Base-by-base conservation (phyloP, 2,797 vertebrate species). In the Enteromius paludinosus region DNA sequence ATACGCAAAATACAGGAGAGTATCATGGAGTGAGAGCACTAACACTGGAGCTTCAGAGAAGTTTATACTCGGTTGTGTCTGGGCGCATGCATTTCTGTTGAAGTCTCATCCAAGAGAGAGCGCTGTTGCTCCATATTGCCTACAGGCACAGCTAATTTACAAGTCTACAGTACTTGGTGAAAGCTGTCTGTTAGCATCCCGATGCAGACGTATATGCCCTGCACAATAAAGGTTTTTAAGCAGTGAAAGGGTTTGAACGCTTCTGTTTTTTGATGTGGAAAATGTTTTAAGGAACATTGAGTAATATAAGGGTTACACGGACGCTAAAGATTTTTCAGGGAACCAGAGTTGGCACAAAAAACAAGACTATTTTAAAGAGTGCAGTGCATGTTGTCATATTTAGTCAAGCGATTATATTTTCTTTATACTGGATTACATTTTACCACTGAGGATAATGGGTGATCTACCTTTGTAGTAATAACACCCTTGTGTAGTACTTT, bases 21-120 rank as follows among this genome's bases (percentile, higher is more conserved):
- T 33, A 17, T 23, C 5, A 15, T 6, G 17, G 30, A 78, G 28
- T 49, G 8, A 23, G 12, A 52, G 18, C 45, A 33, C 23, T 28
- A 47, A 15, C 41, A 71, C 56, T 1, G 56, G 62, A 30, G 15
- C 7, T 71, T 80, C 4, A n/a, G 54, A 71, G 69, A 28, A 49
- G 38, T 72, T 61, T 49, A 28, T 79, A 15, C n/a, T n/a, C 1
- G 12, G 33, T n/a, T 20, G 47, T 28, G 47, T 33, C 4, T 52
- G 25, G 4, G 47, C 9, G 23, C 15, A 20, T 47, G 18, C 7
- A 43, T 25, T 54, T 79, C 23, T 80, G 25, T 59, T 61, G 20
- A 45, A 61, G 78, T 62, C 8, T 47, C 49, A 35, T 45, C 56
- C 41, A 72, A 62, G 15, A 72, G 54, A 62, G 54, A 30, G 66